Evolutionary conservation across 2,888 invertebrate genomes (phyloP).

Genomic region (Phalangium opilio): DNA sequence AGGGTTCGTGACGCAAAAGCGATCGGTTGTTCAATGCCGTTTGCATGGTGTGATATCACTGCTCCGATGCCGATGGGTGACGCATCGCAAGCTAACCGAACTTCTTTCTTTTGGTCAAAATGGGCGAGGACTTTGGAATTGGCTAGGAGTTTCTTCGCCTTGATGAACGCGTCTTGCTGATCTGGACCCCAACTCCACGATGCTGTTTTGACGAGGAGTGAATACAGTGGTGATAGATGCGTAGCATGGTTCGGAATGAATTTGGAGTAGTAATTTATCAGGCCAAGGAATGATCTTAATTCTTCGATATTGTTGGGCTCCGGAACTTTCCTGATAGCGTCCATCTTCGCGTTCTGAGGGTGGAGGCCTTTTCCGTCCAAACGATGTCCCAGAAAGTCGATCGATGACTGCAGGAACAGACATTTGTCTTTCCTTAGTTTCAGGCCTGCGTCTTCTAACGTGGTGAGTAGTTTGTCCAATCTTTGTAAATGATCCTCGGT

Average conservation of each 20-base stretch:
- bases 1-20: too few relatives aligned
- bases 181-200: constrained; percentile 6
- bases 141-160: background rate
- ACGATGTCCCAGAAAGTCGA: too few relatives aligned
- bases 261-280: constrained; percentile 8
- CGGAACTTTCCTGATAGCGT: constrained; percentile 11
- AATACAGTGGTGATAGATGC: constrained; percentile 7
- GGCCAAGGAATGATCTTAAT: constrained; percentile 8
- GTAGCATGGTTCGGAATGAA: constrained; percentile 9
- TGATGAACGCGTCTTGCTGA: constrained; percentile 5
- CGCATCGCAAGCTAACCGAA: too few relatives aligned
- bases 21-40: too few relatives aligned
- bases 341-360: constrained; percentile 7
- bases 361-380: constrained; percentile 5
- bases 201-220: constrained; percentile 4
- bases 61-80: too few relatives aligned
- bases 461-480: constrained; percentile 1
- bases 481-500: constrained; percentile 6
- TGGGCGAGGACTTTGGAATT: too few relatives aligned
- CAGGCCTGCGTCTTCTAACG: constrained; percentile 1
- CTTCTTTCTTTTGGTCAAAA: too few relatives aligned
- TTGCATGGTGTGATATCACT: too few relatives aligned
- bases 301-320: background rate
- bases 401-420: background rate
- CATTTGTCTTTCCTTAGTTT: constrained; percentile 2